phyloP scores from a whole-genome alignment of 1,140 invertebrate genomes.

The Probaryconus sp. region DNA sequence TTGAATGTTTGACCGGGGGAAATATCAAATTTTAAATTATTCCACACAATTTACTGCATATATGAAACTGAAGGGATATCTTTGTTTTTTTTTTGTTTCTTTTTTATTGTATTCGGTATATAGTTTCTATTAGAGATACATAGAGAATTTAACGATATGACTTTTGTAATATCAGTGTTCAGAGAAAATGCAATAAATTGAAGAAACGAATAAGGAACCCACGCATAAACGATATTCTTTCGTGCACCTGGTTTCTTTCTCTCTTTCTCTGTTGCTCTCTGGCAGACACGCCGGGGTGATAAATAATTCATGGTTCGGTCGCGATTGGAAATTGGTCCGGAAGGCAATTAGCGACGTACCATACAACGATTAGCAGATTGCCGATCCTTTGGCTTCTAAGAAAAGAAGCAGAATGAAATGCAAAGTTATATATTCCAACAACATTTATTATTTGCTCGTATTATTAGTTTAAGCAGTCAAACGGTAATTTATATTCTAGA shows the following conservation, averaged over 20 bases:
- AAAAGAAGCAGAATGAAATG: background rate
- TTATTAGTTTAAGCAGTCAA: slow-evolving; percentile 24
- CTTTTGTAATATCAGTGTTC: too few species aligned
- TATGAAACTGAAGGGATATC: too few species aligned
- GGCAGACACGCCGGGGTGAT: slow-evolving; percentile 32
- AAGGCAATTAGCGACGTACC: slow-evolving; percentile 58
- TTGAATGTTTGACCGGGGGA: too few species aligned
- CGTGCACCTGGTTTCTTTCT: slow-evolving; percentile 51
- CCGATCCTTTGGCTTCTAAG: background rate
- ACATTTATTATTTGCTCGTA: too few species aligned
- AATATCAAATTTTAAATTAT: too few species aligned
- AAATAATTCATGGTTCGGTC: slow-evolving; percentile 60
- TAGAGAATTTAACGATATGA: too few species aligned
- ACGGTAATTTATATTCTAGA: too few species aligned
- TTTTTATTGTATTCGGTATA: too few species aligned
- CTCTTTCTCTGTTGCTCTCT: too few species aligned
- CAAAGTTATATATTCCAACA: background rate
- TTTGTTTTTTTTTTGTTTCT: too few species aligned
- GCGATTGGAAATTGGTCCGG: slow-evolving; percentile 64
- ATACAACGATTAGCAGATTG: slow-evolving; percentile 30
- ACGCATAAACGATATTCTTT: slow-evolving; percentile 45
- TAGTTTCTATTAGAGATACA: too few species aligned
- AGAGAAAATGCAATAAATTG: slow-evolving; percentile 57
- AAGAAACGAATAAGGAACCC: slow-evolving; percentile 54
- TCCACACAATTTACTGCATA: too few species aligned